Percentiles rank a stretch among this genome's conserved stretches.
Conservation (phyloP, 1,140 invertebrate genomes). For the Melitaea cinxia region DNA sequence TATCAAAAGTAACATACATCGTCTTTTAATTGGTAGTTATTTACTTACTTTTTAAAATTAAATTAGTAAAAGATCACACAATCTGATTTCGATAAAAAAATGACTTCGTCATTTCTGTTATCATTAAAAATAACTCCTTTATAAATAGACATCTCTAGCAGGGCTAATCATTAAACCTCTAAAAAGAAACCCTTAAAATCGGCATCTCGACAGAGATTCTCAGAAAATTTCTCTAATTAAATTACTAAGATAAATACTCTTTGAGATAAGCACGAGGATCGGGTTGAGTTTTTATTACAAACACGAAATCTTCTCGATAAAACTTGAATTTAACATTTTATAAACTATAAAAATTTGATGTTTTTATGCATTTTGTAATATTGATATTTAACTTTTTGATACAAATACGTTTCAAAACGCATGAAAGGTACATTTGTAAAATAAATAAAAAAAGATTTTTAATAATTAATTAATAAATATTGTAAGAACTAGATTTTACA, state of each 20-base stretch:
- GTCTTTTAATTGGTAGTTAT: too few species aligned
- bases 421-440: too few species aligned
- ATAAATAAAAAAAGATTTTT: too few species aligned
- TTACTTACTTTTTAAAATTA: too few species aligned
- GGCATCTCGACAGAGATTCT: slow-evolving; percentile 32
- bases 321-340: slow-evolving; percentile 6
- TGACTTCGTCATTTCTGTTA: neutral
- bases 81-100: too few species aligned
- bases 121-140: neutral
- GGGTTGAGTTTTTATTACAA: slow-evolving; percentile 11
- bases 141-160: neutral
- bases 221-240: slow-evolving; percentile 52
- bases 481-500: too few species aligned
- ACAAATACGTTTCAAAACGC: too few species aligned
- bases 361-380: too few species aligned
- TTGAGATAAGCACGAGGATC: slow-evolving; percentile 40
- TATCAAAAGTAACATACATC: too few species aligned
- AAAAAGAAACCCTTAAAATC: neutral
- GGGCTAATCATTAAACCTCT: neutral
- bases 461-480: too few species aligned
- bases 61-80: too few species aligned
- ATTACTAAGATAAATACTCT: slow-evolving; percentile 56
- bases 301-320: slow-evolving; percentile 15
- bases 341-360: neutral
- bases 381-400: too few species aligned